phyloP scores from a whole-genome alignment of 2,888 invertebrate species.

The Cheilosia pagana region DNA sequence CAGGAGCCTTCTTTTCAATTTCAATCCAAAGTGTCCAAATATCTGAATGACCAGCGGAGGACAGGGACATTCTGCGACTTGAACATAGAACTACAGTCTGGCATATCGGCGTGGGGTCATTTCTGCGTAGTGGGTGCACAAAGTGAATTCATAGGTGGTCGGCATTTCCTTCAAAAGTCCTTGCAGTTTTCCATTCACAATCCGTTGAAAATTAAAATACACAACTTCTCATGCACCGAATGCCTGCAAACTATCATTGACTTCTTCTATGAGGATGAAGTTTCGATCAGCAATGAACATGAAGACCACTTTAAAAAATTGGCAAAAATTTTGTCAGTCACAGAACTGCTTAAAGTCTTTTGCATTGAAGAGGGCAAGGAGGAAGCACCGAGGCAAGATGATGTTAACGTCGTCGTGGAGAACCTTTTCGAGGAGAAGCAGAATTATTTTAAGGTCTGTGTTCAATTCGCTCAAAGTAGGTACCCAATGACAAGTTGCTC shows the following conservation, averaged over 20 bases:
- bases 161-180: conserved; percentile 79
- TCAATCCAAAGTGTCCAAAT: conserved; percentile 81
- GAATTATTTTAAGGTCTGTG: conserved; percentile 80
- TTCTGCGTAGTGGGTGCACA: conserved; percentile 82
- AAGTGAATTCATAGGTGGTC: conserved; percentile 80
- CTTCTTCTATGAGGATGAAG: conserved; percentile 81
- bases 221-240: conserved; percentile 80
- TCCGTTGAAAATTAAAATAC: conserved; percentile 81
- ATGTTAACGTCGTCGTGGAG: conserved; percentile 76
- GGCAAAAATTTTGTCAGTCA: conserved; percentile 80
- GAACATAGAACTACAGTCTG: conserved; percentile 77
- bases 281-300: conserved; percentile 80
- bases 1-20: conserved; percentile 78
- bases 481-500: background rate
- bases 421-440: conserved; percentile 80
- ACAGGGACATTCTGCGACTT: conserved; percentile 81
- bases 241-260: conserved; percentile 81
- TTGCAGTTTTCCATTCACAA: conserved; percentile 82
- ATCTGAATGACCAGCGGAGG: conserved; percentile 81
- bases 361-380: conserved; percentile 76
- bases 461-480: no score
- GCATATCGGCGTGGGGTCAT: conserved; percentile 78
- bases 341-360: conserved; percentile 80
- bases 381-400: conserved; percentile 54
- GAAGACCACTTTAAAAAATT: conserved; percentile 80